Percentiles rank a stretch among this genome's conserved stretches.
These are phyloP conservation scores for Petrophora chlorosata DNA, from an alignment of 2,888 invertebrate species.

Conservation along the genomic window DNA sequence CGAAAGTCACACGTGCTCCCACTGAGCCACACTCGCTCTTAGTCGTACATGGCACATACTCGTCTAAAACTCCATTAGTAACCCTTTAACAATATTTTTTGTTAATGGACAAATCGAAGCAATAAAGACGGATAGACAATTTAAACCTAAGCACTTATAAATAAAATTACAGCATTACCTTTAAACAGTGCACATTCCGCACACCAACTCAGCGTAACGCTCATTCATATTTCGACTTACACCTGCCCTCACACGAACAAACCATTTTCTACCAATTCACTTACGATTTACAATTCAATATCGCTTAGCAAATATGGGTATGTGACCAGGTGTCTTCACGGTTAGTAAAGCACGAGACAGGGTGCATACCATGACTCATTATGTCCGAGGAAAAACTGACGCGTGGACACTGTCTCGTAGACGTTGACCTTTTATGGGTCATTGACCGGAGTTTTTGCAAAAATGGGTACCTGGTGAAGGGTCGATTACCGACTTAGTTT, in stretches of 20 bases:
- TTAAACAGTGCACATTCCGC: not conserved
- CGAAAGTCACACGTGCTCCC: too few relatives aligned
- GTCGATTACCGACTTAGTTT: not conserved
- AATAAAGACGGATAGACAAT: too few relatives aligned
- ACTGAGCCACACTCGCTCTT: too few relatives aligned
- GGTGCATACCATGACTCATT: slow-evolving; percentile 59
- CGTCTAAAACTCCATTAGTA: too few relatives aligned
- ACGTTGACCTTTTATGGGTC: slow-evolving; percentile 51
- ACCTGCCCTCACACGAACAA: too few relatives aligned
- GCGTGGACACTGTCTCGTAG: slow-evolving; percentile 62
- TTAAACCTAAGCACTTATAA: too few relatives aligned
- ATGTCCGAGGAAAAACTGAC: slow-evolving; percentile 57
- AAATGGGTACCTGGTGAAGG: slow-evolving; percentile 23
- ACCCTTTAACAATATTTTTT: too few relatives aligned
- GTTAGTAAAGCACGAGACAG: slow-evolving; percentile 65
- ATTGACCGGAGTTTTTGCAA: slow-evolving; percentile 22
- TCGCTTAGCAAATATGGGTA: slow-evolving; percentile 21
- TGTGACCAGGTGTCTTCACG: slow-evolving; percentile 70
- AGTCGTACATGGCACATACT: too few relatives aligned
- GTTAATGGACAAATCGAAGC: too few relatives aligned
- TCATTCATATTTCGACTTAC: slow-evolving; percentile 46
- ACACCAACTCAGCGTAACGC: slow-evolving; percentile 20
- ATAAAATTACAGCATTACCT: not conserved
- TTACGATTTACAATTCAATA: slow-evolving; percentile 12
- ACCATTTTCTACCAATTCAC: slow-evolving; percentile 12